Conservation (phyloP, 2,113 vertebrate genomes). For the Origma solitaria region DNA sequence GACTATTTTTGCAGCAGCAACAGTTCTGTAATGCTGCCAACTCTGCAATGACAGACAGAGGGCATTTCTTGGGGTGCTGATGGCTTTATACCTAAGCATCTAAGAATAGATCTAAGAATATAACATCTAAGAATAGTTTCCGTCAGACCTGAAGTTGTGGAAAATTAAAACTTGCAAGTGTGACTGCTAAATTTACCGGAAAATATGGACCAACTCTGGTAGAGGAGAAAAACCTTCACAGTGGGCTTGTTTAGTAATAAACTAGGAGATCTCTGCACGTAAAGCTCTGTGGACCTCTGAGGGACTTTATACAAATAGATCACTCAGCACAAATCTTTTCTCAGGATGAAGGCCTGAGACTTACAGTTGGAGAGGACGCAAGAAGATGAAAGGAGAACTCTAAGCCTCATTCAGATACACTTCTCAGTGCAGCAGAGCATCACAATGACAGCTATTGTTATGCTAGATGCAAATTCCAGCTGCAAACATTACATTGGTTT, state of each 20-base stretch:
- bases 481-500: not conserved
- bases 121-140: not conserved
- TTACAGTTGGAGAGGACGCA: not conserved
- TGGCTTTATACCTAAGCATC: not conserved
- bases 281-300: not conserved
- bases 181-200: not conserved
- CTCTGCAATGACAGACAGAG: not conserved
- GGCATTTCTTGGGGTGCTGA: not conserved
- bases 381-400: not conserved
- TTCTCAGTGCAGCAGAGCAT: not conserved
- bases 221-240: not conserved
- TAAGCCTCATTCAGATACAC: not conserved
- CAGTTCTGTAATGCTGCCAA: not conserved
- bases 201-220: not conserved
- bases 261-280: not conserved
- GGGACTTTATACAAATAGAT: not conserved
- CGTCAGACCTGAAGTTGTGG: not conserved
- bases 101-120: not conserved
- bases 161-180: not conserved
- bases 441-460: not conserved
- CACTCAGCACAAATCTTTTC: not conserved
- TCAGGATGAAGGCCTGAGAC: not conserved
- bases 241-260: not conserved
- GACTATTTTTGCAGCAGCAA: not conserved
- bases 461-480: not conserved